Evolutionary conservation across 1,140 invertebrate genomes (phyloP).

Genomic region (Atopsyche davidsoni): DNA sequence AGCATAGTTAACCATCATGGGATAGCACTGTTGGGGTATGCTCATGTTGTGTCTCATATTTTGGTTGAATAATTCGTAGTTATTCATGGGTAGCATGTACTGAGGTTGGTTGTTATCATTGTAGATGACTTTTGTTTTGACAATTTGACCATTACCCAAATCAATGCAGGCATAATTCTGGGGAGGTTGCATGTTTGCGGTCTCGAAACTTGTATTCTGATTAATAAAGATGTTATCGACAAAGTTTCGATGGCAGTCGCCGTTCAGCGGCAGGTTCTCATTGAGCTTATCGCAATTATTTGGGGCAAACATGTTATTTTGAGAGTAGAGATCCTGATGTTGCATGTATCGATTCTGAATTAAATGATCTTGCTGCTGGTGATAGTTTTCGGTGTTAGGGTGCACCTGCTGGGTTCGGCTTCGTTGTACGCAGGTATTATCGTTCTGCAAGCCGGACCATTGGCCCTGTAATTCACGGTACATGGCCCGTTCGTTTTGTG

Average conservation of each 20-base stretch:
- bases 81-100: conserved; percentile 42
- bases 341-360: conserved; percentile 13
- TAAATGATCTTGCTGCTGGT: conserved; percentile 12
- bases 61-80: conserved; percentile 42
- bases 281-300: conserved; percentile 10
- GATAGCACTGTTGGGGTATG: conserved; percentile 7
- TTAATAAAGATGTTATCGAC: conserved; percentile 9
- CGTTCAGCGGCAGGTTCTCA: neutral
- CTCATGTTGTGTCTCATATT: conserved; percentile 26
- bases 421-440: conserved; percentile 7
- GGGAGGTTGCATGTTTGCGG: conserved; percentile 2
- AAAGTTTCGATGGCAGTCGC: conserved; percentile 5
- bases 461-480: conserved; percentile 17
- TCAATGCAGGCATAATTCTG: conserved; percentile 42
- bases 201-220: conserved; percentile 12
- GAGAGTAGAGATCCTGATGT: conserved; percentile 13
- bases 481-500: conserved; percentile 14
- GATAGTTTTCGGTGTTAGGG: conserved; percentile 11
- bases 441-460: conserved; percentile 14
- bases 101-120: conserved; percentile 43
- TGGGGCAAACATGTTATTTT: conserved; percentile 7
- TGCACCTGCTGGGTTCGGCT: conserved; percentile 5
- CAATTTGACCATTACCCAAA: conserved; percentile 41
- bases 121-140: conserved; percentile 37
- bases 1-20: conserved; percentile 15